Evolutionary conservation across 2,888 invertebrate species (phyloP).

Genomic region (Oscheius sp.): DNA sequence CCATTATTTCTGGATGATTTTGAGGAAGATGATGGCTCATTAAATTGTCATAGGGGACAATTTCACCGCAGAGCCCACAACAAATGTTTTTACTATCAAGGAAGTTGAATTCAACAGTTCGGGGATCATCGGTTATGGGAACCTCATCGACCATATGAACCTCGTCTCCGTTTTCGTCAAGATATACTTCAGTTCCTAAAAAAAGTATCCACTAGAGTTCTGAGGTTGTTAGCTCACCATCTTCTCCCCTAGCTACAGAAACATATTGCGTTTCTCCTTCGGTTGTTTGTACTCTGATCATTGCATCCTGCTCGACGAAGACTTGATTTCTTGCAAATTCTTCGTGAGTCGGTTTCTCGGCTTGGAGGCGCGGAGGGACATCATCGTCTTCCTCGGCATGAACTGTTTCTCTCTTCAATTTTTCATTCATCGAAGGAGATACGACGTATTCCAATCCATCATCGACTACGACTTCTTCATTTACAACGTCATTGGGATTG

Average conservation of each 20-base stretch:
- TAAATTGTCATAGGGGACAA: constrained; percentile 63
- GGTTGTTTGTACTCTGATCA: constrained; percentile 32
- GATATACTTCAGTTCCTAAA: constrained; percentile 22
- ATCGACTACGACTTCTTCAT: background rate
- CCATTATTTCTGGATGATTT: constrained; percentile 60
- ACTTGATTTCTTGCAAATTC: background rate
- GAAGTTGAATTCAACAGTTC: constrained; percentile 60
- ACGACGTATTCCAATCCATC: too few species aligned
- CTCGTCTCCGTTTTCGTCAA: constrained; percentile 27
- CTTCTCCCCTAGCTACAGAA: constrained; percentile 16
- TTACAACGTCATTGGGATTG: background rate
- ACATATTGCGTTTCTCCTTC: constrained; percentile 33
- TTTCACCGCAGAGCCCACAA: constrained; percentile 68
- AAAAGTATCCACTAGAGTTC: background rate
- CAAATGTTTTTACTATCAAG: constrained; percentile 61
- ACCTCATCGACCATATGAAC: constrained; percentile 31
- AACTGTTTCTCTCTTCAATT: background rate
- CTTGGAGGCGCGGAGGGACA: constrained; percentile 7
- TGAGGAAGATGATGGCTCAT: constrained; percentile 62
- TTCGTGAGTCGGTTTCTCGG: constrained; percentile 9
- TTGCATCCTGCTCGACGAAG: constrained; percentile 11
- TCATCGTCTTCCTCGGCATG: constrained; percentile 22
- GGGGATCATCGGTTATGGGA: constrained; percentile 16
- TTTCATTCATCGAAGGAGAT: too few species aligned
- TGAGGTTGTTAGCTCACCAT: constrained; percentile 7